Percentiles rank a stretch among this genome's conserved stretches.
phyloP scores from a whole-genome alignment of 2,113 vertebrate species.

The Meriones unguiculatus region DNA sequence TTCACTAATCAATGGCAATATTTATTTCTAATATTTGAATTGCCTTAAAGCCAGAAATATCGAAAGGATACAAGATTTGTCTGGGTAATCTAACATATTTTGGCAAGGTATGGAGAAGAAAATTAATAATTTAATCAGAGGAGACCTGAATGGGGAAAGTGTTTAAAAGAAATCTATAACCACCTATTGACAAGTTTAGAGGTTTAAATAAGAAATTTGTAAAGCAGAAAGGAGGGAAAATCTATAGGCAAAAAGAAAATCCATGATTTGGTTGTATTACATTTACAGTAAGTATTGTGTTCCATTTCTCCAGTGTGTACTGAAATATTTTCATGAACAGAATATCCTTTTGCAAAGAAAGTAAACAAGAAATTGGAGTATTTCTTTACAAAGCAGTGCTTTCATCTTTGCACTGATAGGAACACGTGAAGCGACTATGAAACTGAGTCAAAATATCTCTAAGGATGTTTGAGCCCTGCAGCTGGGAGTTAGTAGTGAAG shows the following conservation, averaged over 20 bases:
- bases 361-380: background rate
- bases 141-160: background rate
- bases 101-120: background rate
- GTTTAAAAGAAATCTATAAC: background rate
- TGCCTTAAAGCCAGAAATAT: background rate
- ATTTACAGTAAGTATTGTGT: background rate
- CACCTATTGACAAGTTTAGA: background rate
- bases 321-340: background rate
- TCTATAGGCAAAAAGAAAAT: background rate
- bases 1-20: background rate
- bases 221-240: background rate
- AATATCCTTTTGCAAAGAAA: background rate
- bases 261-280: background rate
- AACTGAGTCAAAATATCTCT: accelerated
- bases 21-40: background rate
- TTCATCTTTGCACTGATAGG: background rate
- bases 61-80: background rate
- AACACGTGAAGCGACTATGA: too few relatives aligned
- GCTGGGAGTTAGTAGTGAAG: background rate
- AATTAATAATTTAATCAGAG: background rate
- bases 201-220: constrained; percentile 2
- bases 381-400: background rate
- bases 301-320: background rate
- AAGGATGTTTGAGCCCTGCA: accelerated
- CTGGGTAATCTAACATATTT: background rate